phyloP scores from a whole-genome alignment of 37 sponge, comb jelly and placozoan species.

The Geodia barretti region DNA sequence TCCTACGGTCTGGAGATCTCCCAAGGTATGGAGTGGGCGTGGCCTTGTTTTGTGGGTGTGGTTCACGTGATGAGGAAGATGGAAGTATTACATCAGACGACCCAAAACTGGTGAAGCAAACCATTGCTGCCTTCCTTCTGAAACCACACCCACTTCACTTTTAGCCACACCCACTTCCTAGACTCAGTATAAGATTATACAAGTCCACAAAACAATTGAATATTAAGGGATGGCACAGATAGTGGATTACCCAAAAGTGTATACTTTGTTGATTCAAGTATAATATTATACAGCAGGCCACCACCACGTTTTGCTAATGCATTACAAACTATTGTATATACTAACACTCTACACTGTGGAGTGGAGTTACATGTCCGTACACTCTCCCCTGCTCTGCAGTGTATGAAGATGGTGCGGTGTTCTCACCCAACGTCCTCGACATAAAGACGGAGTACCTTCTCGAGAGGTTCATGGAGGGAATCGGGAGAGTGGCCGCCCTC shows the following conservation, averaged over 20 bases:
- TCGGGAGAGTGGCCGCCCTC: conserved; percentile 83
- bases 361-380: too few species aligned
- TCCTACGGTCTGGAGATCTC: conserved; percentile 84
- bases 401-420: conserved; percentile 92
- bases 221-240: too few species aligned
- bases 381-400: conserved; percentile 29
- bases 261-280: too few species aligned
- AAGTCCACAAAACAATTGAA: too few species aligned
- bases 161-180: neutral
- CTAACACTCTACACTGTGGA: too few species aligned
- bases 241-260: neutral
- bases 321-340: too few species aligned
- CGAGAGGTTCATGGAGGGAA: conserved; percentile 76
- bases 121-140: neutral
- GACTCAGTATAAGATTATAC: neutral
- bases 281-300: too few species aligned
- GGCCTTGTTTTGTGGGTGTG: neutral
- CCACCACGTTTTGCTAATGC: too few species aligned
- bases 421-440: conserved; percentile 84
- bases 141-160: neutral
- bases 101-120: neutral
- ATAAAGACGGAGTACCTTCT: conserved; percentile 84
- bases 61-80: neutral
- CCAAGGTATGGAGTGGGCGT: conserved; percentile 40
- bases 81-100: neutral